Evolutionary conservation across 2,888 invertebrate species (phyloP).

Genomic region (Frankliniella intonsa): DNA sequence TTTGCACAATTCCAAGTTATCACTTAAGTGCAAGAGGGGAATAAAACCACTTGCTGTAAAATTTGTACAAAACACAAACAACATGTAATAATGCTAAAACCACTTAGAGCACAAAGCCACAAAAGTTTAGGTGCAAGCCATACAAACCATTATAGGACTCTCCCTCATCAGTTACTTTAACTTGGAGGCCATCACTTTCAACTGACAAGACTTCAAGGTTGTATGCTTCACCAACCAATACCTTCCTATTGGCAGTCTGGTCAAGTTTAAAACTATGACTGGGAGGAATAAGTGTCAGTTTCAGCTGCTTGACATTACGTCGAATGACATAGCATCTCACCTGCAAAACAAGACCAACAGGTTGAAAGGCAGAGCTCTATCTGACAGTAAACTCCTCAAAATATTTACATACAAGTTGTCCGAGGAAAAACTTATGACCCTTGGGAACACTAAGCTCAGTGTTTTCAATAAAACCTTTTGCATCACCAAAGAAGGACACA

Average conservation of each 20-base stretch:
- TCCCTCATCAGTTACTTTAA: not conserved
- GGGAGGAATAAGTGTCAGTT: not conserved
- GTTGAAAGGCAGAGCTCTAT: not conserved
- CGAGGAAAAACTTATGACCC: not conserved
- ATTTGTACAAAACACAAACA: not conserved
- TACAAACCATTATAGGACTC: not conserved
- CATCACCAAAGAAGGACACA: conserved; percentile 8
- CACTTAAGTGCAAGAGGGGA: not conserved
- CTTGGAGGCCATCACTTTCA: not conserved
- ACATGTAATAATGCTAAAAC: not conserved
- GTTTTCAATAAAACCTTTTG: not conserved
- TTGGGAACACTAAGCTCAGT: not conserved
- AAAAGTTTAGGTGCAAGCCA: not conserved
- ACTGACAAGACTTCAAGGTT: not conserved
- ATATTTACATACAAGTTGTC: not conserved
- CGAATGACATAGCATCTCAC: not conserved
- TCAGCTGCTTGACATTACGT: not conserved
- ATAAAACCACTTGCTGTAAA: not conserved
- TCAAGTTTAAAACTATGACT: not conserved
- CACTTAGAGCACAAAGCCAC: not conserved
- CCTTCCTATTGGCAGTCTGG: not conserved
- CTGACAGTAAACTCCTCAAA: not conserved
- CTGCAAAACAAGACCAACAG: not conserved
- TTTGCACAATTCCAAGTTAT: not conserved
- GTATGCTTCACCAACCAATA: not conserved